Conservation (phyloP, 2,888 invertebrate genomes). For the Gonocerus acuteangulatus region DNA sequence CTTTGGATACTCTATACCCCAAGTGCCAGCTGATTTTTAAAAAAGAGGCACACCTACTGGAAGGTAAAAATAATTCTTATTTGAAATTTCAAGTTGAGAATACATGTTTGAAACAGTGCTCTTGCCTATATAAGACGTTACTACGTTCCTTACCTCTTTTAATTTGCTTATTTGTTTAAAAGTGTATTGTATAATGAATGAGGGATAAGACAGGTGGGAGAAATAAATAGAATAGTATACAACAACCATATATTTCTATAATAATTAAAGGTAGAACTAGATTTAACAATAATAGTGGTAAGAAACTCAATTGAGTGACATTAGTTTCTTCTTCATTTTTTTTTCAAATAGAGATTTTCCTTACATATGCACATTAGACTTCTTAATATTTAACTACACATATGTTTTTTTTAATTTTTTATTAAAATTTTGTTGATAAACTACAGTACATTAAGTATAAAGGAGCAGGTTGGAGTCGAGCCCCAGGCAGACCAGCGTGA, state of each 20-base stretch:
- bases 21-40: too few relatives aligned
- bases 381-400: conserved; percentile 25
- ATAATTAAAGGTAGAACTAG: conserved; percentile 31
- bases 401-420: conserved; percentile 21
- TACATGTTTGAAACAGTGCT: too few relatives aligned
- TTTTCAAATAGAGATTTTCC: conserved; percentile 17
- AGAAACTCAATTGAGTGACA: conserved; percentile 34
- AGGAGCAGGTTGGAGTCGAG: background rate
- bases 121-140: too few relatives aligned
- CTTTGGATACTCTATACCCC: too few relatives aligned
- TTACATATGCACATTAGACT: conserved; percentile 32
- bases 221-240: conserved; percentile 26
- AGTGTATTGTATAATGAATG: too few relatives aligned
- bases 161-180: too few relatives aligned
- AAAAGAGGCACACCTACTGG: too few relatives aligned
- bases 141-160: too few relatives aligned
- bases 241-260: conserved; percentile 35
- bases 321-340: conserved; percentile 13
- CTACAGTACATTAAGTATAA: conserved; percentile 6
- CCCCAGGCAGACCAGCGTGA: conserved; percentile 1
- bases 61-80: too few relatives aligned
- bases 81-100: too few relatives aligned
- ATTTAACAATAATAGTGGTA: conserved; percentile 34
- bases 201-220: background rate
- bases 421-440: conserved; percentile 1